Evolutionary conservation across 2,113 vertebrate species (phyloP).

Genomic region (Labeo catla): DNA sequence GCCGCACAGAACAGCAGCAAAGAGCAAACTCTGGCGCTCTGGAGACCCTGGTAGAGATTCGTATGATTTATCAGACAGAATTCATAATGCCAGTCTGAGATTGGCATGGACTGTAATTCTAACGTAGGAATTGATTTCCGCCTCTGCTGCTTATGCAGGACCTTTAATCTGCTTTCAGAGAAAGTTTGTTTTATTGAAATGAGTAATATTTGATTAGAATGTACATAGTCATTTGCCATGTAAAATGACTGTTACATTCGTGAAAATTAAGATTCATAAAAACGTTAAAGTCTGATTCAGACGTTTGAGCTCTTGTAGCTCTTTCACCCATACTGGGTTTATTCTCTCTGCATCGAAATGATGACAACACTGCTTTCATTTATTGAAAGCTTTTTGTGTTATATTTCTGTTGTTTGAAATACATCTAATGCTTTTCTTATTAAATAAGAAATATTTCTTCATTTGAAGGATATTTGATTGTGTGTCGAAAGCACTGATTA

Average conservation of each 20-base stretch:
- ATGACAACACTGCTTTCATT: background rate
- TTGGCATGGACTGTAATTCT: slow-evolving; percentile 28
- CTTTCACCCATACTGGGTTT: slow-evolving; percentile 29
- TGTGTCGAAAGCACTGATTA: background rate
- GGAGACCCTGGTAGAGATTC: slow-evolving; percentile 40
- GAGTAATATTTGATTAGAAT: background rate
- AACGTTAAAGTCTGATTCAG: slow-evolving; percentile 42
- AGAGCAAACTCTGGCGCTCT: slow-evolving; percentile 48
- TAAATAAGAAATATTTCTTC: slow-evolving; percentile 1
- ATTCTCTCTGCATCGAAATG: background rate
- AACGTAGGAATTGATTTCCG: slow-evolving; percentile 33
- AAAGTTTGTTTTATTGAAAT: slow-evolving; percentile 2
- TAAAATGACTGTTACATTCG: background rate
- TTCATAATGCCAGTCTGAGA: slow-evolving; percentile 34
- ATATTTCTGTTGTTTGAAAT: background rate
- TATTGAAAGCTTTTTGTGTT: slow-evolving; percentile 5
- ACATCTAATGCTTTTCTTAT: background rate
- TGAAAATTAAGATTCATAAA: background rate
- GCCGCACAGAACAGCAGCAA: slow-evolving; percentile 58
- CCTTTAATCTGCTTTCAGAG: slow-evolving; percentile 44
- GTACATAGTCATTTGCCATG: background rate
- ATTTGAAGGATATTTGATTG: slow-evolving; percentile 15
- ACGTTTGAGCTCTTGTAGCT: background rate
- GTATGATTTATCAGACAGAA: slow-evolving; percentile 13
- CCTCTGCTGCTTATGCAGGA: slow-evolving; percentile 11